Conservation (phyloP, 2,888 invertebrate species). For the Chesias legatella region DNA sequence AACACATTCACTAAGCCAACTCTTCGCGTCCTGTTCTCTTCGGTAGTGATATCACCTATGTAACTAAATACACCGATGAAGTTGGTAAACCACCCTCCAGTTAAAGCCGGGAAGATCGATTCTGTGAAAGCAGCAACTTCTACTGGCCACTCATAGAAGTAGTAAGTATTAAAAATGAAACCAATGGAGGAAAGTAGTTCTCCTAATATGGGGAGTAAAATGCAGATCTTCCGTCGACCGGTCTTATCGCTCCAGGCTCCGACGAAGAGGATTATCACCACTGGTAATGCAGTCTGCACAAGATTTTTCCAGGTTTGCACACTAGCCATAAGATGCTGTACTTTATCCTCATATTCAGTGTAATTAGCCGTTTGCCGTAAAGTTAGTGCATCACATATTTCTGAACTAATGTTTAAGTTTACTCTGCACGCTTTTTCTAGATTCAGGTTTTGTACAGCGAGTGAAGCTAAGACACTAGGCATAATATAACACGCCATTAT, state of each 20-base stretch:
- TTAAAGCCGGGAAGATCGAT: conserved; percentile 88
- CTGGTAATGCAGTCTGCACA: conserved; percentile 89
- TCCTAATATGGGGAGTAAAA: conserved; percentile 89
- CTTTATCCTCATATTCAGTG: conserved; percentile 78
- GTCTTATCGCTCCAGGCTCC: conserved; percentile 89
- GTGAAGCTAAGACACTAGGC: conserved; percentile 82
- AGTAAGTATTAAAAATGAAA: conserved; percentile 88
- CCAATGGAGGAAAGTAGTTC: conserved; percentile 89
- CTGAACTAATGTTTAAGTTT: conserved; percentile 85
- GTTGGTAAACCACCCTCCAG: conserved; percentile 93
- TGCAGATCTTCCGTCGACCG: conserved; percentile 87
- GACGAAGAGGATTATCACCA: conserved; percentile 88
- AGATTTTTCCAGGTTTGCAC: conserved; percentile 93
- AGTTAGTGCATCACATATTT: conserved; percentile 88
- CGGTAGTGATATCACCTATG: conserved; percentile 90
- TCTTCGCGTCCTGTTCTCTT: conserved; percentile 89
- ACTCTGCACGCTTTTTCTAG: conserved; percentile 91
- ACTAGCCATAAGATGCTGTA: conserved; percentile 86
- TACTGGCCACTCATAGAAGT: conserved; percentile 88
- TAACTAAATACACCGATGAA: conserved; percentile 93
- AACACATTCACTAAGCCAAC: conserved; percentile 93
- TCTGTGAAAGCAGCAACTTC: conserved; percentile 89
- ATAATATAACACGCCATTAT: conserved; percentile 86
- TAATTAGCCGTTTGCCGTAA: conserved; percentile 84
- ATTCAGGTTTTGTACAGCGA: conserved; percentile 87